Evolutionary conservation across 2,797 vertebrate genomes (phyloP).

Genomic region (Lateolabrax maculatus): DNA sequence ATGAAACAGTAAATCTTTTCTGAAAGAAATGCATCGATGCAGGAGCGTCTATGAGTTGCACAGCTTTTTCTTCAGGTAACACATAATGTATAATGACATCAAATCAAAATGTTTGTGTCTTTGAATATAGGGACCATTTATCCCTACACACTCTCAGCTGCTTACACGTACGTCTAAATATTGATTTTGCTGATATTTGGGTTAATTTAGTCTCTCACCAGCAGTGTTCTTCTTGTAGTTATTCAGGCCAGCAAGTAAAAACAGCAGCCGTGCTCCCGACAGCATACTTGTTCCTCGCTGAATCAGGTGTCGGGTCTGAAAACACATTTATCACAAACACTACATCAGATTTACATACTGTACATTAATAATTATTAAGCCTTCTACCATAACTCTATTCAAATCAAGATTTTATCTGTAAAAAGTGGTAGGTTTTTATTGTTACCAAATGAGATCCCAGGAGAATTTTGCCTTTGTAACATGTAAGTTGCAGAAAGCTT

Average conservation of each 20-base stretch:
- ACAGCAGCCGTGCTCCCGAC: conserved; percentile 65
- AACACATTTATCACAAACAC: conserved; percentile 7
- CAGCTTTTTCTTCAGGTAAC: too few relatives aligned
- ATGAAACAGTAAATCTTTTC: background rate
- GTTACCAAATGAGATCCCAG: background rate
- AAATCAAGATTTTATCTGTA: background rate
- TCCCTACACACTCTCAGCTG: background rate
- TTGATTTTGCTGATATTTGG: background rate
- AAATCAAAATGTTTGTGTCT: conserved; percentile 10
- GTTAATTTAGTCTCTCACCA: conserved; percentile 53
- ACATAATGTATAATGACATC: too few relatives aligned
- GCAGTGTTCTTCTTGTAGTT: conserved; percentile 56
- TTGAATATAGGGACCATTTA: background rate
- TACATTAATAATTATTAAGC: background rate
- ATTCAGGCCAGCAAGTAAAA: conserved; percentile 57
- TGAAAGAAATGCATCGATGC: background rate
- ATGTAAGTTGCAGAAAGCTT: too few relatives aligned
- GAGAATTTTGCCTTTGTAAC: too few relatives aligned
- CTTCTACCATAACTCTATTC: background rate
- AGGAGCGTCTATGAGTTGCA: background rate
- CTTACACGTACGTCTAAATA: background rate
- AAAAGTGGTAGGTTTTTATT: too few relatives aligned
- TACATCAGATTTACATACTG: background rate
- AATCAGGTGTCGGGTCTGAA: conserved; percentile 50
- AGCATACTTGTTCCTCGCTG: conserved; percentile 52